phyloP scores from a whole-genome alignment of 2,888 invertebrate genomes.

The Gibbula magus region DNA sequence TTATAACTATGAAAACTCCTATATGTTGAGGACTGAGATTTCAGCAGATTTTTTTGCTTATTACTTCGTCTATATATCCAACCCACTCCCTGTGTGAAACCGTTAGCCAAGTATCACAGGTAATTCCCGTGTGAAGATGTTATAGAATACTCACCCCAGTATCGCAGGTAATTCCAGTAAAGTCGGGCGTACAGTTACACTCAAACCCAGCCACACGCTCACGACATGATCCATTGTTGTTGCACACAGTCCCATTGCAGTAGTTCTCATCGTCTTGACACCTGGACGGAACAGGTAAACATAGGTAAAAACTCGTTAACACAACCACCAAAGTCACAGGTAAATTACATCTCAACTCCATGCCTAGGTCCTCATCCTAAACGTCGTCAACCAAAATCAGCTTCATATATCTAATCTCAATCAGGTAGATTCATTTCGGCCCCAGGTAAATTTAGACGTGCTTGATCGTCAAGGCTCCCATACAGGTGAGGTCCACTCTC shows the following conservation, averaged over 20 bases:
- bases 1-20: too few species aligned
- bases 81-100: too few species aligned
- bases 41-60: not conserved
- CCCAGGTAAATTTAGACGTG: too few species aligned
- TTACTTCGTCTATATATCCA: too few species aligned
- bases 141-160: constrained; percentile 48
- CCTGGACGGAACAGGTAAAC: constrained; percentile 40
- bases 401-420: too few species aligned
- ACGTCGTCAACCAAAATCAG: not conserved
- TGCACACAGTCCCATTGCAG: constrained; percentile 55
- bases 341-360: not conserved
- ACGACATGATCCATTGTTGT: constrained; percentile 53
- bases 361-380: not conserved
- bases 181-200: constrained; percentile 54
- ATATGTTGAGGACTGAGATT: too few species aligned
- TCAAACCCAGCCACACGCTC: constrained; percentile 48
- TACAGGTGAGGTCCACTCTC: too few species aligned
- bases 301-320: constrained; percentile 9
- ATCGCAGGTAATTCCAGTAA: constrained; percentile 51
- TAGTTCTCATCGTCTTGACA: constrained; percentile 60
- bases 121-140: not conserved
- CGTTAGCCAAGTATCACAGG: too few species aligned
- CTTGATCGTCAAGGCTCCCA: too few species aligned
- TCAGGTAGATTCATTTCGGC: too few species aligned
- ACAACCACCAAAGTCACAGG: constrained; percentile 1